These are phyloP conservation scores for Peromyscus maniculatus DNA, from an alignment of 2,113 vertebrate genomes.

Conservation along the genomic window DNA sequence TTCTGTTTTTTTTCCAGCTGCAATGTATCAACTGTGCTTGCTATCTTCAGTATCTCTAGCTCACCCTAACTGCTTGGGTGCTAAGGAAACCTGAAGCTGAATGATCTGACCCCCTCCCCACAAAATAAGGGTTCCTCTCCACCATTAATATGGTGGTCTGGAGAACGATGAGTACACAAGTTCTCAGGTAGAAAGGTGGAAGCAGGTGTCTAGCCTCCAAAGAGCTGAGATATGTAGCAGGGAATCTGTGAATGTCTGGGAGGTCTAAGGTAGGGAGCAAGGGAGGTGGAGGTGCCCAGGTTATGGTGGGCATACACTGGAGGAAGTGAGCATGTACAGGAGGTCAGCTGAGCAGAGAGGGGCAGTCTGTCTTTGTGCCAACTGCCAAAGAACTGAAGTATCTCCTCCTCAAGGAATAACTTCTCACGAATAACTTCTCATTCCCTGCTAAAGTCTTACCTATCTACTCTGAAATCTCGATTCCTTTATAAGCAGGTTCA, in stretches of 20 bases:
- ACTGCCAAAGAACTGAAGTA: not conserved
- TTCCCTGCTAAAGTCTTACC: not conserved
- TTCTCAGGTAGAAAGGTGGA: not conserved
- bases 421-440: not conserved
- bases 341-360: not conserved
- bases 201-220: not conserved
- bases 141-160: not conserved
- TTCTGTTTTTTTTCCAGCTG: not conserved
- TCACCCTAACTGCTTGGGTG: too few relatives aligned
- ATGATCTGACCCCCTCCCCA: not conserved
- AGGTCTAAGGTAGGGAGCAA: not conserved
- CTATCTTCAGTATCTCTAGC: not conserved
- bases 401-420: not conserved
- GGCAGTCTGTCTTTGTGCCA: not conserved
- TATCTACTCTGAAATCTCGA: not conserved
- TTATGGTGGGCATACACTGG: not conserved
- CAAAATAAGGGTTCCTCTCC: not conserved
- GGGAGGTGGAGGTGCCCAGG: not conserved
- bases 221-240: not conserved
- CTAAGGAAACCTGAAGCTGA: not conserved
- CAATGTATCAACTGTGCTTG: too few relatives aligned
- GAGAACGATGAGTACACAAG: not conserved
- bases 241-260: too few relatives aligned
- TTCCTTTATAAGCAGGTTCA: not conserved
- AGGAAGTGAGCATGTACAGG: not conserved